Base-by-base conservation (phyloP, 2,797 vertebrate species). In the Liasis olivaceus region DNA sequence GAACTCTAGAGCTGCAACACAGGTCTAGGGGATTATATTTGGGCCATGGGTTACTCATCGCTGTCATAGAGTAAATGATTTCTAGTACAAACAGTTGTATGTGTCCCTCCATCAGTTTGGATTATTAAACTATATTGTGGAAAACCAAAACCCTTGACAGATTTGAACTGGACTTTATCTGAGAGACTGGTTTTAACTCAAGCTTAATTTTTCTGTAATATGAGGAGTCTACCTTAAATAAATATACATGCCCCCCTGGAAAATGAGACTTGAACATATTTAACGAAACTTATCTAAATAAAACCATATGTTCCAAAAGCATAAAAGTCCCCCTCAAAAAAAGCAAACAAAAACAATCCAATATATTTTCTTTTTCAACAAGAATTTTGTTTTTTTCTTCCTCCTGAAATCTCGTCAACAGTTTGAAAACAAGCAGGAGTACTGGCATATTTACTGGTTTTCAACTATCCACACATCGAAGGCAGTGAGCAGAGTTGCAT, bases 371-470 rank as follows among this genome's bases (percentile, higher is more conserved):
- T 54, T 56, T 88, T 26, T 3, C 47, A 36, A 93, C 42, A 2
- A 13, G 85, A 59, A 94, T 94, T 95, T 91, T 42, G 2, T 94
- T 6, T 85, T 94, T 92, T 94, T 22, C 72, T 77, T 77, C 17
- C 88, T 84, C 93, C 93, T 59, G 90, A 91, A 95, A 95, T 42
- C 91, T 94, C 42, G 90, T 0, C 94, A 62, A 92, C 60, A 92
- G 9, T 92, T 94, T 77, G 54, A 93, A 93, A 24, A 13, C 47
- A 96, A 62, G 89, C 69, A 92, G 93, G 91, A 91, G 95, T 51
- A 12, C 89, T 56, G 5, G 12, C 0, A 89, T 95, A 92, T 95
- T 96, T 96, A 94, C 94, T 96, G 93, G 87, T 95, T 91, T 24
- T 86, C 90, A 93, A 89, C 81, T 62, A 90, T 77, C 66, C 87